Percentiles rank a stretch among this genome's conserved stretches.
Evolutionary conservation across 2,113 vertebrate species (phyloP).

Genomic region (Zapus hudsonius): DNA sequence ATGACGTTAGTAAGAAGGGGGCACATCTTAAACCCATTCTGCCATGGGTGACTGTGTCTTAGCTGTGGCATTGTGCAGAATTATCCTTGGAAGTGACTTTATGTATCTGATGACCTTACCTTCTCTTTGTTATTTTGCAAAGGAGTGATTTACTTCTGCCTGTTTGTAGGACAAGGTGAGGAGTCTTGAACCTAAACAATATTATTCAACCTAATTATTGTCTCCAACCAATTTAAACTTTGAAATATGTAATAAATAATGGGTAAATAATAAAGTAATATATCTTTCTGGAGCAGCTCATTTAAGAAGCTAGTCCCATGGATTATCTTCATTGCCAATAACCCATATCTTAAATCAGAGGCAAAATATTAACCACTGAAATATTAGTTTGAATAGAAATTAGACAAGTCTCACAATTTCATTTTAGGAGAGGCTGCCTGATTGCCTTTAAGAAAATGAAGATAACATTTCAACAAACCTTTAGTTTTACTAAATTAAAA

Average conservation of each 20-base stretch:
- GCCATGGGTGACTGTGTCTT: not conserved
- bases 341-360: constrained; percentile 65
- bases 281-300: constrained; percentile 31
- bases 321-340: constrained; percentile 62
- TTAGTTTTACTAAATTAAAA: constrained; percentile 29
- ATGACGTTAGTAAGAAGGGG: not conserved
- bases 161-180: not conserved
- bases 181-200: constrained; percentile 1
- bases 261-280: constrained; percentile 65
- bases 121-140: not conserved
- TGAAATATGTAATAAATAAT: constrained; percentile 70
- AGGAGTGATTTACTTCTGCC: constrained; percentile 44
- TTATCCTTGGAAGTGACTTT: not conserved
- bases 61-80: not conserved
- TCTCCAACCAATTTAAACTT: constrained; percentile 53
- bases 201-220: constrained; percentile 46
- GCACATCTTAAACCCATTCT: not conserved
- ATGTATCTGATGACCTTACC: not conserved
- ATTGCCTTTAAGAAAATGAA: not conserved
- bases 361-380: constrained; percentile 51
- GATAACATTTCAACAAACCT: constrained; percentile 7
- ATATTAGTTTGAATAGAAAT: constrained; percentile 33
- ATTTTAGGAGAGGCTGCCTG: not conserved
- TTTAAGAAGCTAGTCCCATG: not conserved
- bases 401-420: not conserved